These are phyloP conservation scores for Stenchaetothrips biformis DNA, from an alignment of 2,888 invertebrate species.

Conservation along the genomic window DNA sequence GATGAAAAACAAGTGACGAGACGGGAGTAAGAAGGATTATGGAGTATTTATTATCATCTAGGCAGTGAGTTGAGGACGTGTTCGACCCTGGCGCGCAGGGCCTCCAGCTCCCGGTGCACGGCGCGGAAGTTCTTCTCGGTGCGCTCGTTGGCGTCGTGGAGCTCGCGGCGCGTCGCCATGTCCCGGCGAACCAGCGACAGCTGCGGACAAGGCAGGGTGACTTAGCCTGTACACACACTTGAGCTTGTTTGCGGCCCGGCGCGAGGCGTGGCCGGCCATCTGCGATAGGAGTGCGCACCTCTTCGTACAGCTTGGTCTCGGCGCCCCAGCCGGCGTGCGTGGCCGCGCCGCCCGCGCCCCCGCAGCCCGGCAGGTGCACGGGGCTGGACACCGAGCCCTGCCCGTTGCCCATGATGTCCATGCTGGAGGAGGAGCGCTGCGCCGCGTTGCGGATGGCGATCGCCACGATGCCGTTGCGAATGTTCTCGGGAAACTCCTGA, in stretches of 20 bases:
- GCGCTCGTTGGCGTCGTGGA: conserved; percentile 13
- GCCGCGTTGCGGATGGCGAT: conserved; percentile 16
- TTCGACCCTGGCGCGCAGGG: neutral
- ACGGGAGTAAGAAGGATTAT: neutral
- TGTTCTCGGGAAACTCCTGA: conserved; percentile 6
- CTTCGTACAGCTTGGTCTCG: neutral
- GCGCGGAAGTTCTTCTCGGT: conserved; percentile 11
- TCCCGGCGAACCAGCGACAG: conserved; percentile 11
- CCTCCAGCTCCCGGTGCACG: conserved; percentile 11
- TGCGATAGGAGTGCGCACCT: neutral
- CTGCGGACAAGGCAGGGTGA: neutral
- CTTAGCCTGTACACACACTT: no score
- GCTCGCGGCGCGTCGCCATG: conserved; percentile 3
- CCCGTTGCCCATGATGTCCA: conserved; percentile 1
- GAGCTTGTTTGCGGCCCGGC: no score
- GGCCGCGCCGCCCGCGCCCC: neutral
- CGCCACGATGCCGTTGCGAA: conserved; percentile 2
- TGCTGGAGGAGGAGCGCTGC: neutral
- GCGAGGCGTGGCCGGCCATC: no score
- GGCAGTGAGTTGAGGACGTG: conserved; percentile 15
- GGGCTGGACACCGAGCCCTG: neutral
- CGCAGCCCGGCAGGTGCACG: neutral
- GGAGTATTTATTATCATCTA: neutral
- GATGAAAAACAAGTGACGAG: no score
- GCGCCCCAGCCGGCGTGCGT: neutral